A percentile compares a stretch with the other conserved stretches of the same genome.
These are phyloP conservation scores for Mormyrops boulengeri DNA, from an alignment of 2,797 vertebrate species.

Conservation along the genomic window DNA sequence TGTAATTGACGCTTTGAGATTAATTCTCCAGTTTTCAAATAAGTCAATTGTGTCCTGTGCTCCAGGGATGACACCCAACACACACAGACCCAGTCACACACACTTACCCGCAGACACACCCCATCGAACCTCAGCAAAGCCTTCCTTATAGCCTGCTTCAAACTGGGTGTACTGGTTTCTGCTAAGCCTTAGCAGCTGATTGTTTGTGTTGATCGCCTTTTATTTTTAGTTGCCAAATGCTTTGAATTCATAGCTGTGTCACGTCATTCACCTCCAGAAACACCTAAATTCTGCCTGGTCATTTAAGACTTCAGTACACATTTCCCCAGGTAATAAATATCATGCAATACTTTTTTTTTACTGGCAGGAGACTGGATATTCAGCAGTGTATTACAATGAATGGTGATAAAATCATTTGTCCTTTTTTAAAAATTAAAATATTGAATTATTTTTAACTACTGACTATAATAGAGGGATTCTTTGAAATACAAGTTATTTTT, in stretches of 20 bases:
- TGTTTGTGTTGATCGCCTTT: not conserved
- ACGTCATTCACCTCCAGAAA: not conserved
- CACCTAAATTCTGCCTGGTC: not conserved
- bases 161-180: not conserved
- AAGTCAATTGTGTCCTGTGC: not conserved
- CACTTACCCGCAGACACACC: not conserved
- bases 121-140: not conserved
- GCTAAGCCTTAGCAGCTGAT: not conserved
- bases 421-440: constrained; percentile 1
- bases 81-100: not conserved
- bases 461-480: constrained; percentile 13
- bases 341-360: not conserved
- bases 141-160: not conserved
- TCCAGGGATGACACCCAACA: not conserved
- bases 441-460: constrained; percentile 21
- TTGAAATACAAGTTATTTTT: constrained; percentile 12
- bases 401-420: not conserved
- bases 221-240: not conserved
- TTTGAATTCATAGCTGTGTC: not conserved
- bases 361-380: not conserved
- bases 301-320: not conserved
- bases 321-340: constrained; percentile 1
- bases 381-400: not conserved
- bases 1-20: not conserved
- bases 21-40: not conserved